A percentile compares a stretch with the other conserved stretches of the same genome.
Evolutionary conservation across 2,113 vertebrate species (phyloP).

Genomic region (Fulmarus glacialis): DNA sequence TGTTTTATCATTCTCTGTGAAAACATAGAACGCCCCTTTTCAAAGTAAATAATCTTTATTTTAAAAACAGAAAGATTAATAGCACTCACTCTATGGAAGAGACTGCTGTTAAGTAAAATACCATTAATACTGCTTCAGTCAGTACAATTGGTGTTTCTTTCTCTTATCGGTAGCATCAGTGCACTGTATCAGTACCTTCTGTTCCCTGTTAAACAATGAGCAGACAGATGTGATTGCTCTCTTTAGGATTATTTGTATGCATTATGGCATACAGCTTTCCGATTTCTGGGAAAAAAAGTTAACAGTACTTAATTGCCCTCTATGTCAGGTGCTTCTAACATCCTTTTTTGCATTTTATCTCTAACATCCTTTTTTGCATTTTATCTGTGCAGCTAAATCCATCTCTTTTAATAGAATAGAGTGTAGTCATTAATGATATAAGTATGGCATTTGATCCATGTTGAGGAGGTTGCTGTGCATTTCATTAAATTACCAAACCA

Average conservation of each 20-base stretch:
- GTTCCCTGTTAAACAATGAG: constrained; percentile 44
- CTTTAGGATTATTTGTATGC: constrained; percentile 7
- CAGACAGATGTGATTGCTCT: constrained; percentile 10
- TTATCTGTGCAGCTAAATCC: neutral
- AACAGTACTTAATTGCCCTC: constrained; percentile 26
- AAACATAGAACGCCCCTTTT: constrained; percentile 27
- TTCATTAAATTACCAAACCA: neutral
- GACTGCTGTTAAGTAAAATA: constrained; percentile 59
- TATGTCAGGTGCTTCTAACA: neutral
- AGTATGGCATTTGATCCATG: neutral
- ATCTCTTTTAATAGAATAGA: constrained; percentile 36
- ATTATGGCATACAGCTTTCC: constrained; percentile 24
- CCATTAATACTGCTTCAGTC: neutral
- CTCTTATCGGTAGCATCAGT: constrained; percentile 49
- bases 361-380: neutral
- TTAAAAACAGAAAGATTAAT: constrained; percentile 62
- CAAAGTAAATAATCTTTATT: constrained; percentile 65
- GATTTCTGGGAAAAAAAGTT: constrained; percentile 49
- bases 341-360: constrained; percentile 15
- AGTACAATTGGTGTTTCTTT: neutral
- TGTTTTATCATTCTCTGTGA: constrained; percentile 65
- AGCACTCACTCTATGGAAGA: neutral
- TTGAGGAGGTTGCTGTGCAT: neutral
- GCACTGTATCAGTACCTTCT: constrained; percentile 24
- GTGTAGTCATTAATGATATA: constrained; percentile 48